Percentiles rank a stretch among this genome's conserved stretches.
Conservation (phyloP, 2,797 vertebrate species). For the Meriones psammophilus region DNA sequence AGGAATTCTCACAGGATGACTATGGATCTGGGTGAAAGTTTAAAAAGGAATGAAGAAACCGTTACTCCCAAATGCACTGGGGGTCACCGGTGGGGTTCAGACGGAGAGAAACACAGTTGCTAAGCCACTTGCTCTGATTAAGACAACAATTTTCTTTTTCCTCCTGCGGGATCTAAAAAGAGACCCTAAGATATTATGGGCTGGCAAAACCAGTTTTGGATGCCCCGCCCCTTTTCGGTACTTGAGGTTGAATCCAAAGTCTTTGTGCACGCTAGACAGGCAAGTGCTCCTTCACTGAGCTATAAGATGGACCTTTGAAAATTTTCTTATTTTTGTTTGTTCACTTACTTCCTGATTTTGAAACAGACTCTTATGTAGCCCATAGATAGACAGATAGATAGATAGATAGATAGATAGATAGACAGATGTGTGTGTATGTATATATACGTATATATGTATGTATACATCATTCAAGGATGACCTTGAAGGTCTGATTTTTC, state of each 20-base stretch:
- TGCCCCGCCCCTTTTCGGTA: background rate
- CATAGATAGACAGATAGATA: background rate
- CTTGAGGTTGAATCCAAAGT: background rate
- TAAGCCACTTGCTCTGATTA: conserved; percentile 67
- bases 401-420: too few relatives aligned
- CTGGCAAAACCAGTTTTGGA: background rate
- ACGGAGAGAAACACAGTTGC: conserved; percentile 63
- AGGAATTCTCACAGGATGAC: conserved; percentile 64
- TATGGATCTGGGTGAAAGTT: conserved; percentile 27
- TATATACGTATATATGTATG: background rate
- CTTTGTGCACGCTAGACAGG: background rate
- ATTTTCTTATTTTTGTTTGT: background rate
- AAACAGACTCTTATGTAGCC: background rate
- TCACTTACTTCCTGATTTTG: background rate
- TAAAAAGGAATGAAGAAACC: conserved; percentile 43
- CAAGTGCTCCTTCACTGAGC: background rate
- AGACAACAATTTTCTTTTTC: conserved; percentile 72
- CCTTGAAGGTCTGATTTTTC: background rate
- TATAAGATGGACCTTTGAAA: background rate
- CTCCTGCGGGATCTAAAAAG: conserved; percentile 26
- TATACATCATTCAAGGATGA: background rate
- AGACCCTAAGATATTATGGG: background rate
- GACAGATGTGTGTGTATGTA: background rate
- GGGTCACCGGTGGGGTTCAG: background rate
- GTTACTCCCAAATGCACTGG: background rate